A percentile compares a stretch with the other conserved stretches of the same genome.
These are phyloP conservation scores for Numenius arquata DNA, from an alignment of 2,113 vertebrate genomes.

Conservation along the genomic window DNA sequence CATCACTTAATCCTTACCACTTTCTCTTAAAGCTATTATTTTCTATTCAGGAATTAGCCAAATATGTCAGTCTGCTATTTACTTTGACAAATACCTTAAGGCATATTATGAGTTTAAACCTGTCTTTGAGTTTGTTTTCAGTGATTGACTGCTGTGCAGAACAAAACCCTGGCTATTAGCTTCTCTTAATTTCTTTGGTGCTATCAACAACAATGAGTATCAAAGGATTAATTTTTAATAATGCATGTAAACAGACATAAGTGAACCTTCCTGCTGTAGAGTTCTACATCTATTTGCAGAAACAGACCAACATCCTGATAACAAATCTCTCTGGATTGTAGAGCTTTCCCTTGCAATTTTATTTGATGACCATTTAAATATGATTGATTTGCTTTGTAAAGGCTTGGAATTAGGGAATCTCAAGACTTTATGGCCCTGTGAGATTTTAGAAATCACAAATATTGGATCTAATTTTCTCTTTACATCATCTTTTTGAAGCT, in stretches of 20 bases:
- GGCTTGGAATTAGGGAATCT: neutral
- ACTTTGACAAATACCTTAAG: neutral
- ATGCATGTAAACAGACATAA: neutral
- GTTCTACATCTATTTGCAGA: neutral
- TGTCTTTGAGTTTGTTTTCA: neutral
- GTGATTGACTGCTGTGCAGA: neutral
- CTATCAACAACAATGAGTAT: neutral
- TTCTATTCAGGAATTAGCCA: neutral
- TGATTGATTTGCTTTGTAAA: neutral
- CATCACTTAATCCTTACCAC: neutral
- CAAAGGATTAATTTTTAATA: slow-evolving; percentile 2
- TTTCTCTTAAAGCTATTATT: neutral
- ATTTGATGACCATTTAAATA: neutral
- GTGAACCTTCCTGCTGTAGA: neutral
- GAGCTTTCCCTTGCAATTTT: neutral
- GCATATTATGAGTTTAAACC: neutral
- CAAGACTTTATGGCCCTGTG: neutral
- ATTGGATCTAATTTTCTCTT: neutral
- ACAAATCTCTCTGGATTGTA: neutral
- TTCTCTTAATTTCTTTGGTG: neutral
- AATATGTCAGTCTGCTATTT: neutral
- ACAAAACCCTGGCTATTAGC: neutral
- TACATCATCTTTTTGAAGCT: neutral
- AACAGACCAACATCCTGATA: neutral
- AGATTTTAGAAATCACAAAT: neutral